Evolutionary conservation across 2,797 vertebrate species (phyloP), one percentile per base, ranked within the genome.

Genomic region (Coregonus suidteri): DNA sequence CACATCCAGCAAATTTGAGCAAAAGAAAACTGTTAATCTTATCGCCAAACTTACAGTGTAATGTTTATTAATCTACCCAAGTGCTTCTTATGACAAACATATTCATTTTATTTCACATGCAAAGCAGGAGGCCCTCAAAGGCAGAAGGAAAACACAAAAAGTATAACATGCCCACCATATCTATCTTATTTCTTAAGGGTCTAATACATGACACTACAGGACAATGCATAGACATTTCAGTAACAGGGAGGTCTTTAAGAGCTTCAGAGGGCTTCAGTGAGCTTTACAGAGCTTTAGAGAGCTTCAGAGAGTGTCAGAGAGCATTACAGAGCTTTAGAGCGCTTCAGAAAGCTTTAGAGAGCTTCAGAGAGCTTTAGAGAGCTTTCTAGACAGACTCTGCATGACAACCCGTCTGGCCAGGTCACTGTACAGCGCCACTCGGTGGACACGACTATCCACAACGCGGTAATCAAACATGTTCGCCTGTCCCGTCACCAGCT

Each of bases 401-500:
- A 82, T 75, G 25, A 79, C 77, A 25, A 79, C 73, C 25, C 9
- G 53, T n/a, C 64, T 83, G 53, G 71, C n/a, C 53, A 86, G 77
- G 41, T 84, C 79, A 5, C 13, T 76, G 70, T 86, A 88, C 35
- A 74, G 77, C 0, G 35, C 67, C 65, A 83, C 81, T 18, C 72
- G 79, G 51, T 83, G 76, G 30, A 85, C 64, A 31, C 52, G 77
- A 1, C 76, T 65, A 74, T 88, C 82, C 54, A 84, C 81, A 0
- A 72, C 20, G 11, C 47, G 62, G 52, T 83, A 86, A 72, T 83
- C 77, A 62, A 79, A 83, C 62, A 71, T 75, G 11, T 71, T 68
- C 52, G 64, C 56, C 51, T 77, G 79, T 51, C 85, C 85, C 3
- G 83, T 84, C 31, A 86, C 79, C 71, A 86, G 74, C 74, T 86